Conservation (phyloP, 2,888 invertebrate species). For the Aporophyla lueneburgensis region DNA sequence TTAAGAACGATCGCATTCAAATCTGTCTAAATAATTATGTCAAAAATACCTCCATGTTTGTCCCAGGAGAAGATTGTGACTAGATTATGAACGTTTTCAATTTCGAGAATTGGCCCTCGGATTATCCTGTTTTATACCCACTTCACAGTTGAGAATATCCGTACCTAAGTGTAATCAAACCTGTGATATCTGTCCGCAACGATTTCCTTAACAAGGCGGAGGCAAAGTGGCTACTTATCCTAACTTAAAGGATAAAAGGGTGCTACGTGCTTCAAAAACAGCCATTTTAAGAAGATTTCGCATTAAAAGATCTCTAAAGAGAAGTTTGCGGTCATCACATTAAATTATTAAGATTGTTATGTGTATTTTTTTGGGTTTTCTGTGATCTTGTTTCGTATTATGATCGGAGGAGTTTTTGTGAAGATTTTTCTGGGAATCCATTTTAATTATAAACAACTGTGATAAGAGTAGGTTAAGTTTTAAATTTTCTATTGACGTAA, state of each 20-base stretch:
- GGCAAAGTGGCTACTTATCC: slow-evolving; percentile 27
- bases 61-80: too few relatives aligned
- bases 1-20: too few relatives aligned
- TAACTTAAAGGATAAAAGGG: slow-evolving; percentile 33
- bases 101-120: too few relatives aligned
- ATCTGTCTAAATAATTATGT: too few relatives aligned
- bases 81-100: too few relatives aligned
- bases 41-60: too few relatives aligned
- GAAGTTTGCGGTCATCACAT: slow-evolving; percentile 41
- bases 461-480: not conserved
- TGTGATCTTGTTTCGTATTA: slow-evolving; percentile 21
- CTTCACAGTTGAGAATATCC: not conserved
- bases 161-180: not conserved
- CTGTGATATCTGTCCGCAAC: not conserved
- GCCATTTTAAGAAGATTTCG: slow-evolving; percentile 39
- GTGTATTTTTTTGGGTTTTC: slow-evolving; percentile 26
- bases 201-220: not conserved
- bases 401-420: not conserved
- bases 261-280: slow-evolving; percentile 53
- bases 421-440: not conserved
- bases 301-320: slow-evolving; percentile 32
- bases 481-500: not conserved
- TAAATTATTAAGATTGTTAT: slow-evolving; percentile 50
- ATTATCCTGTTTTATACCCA: not conserved
- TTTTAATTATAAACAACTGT: too few relatives aligned